Base-by-base conservation (phyloP, 2,797 vertebrate species). In the Hirundo rustica region DNA sequence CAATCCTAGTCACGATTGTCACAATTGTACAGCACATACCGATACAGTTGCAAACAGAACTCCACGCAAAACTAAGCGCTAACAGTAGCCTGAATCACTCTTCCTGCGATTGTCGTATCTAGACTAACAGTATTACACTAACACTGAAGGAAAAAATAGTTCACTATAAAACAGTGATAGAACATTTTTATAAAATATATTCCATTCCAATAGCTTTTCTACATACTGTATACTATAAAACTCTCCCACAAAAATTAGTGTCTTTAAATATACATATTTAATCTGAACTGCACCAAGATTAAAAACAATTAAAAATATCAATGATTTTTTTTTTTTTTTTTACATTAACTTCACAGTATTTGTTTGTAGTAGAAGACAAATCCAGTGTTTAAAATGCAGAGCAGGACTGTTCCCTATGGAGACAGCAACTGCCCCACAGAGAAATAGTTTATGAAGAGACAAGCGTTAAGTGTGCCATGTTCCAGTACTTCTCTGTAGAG, bases 321-420 rank as follows among this genome's bases (percentile, higher is more conserved):
- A 95, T 97, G 79, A 75, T 92, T 85, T 94, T 92, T 92, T 92
- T 94, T 92, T n/a, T 92, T 92, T 91, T 93, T 94, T 94, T 93
- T 92, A 95, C 90, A 76, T 94, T 93, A 92, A 97, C 95, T 96
- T 98, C 97, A 98, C 98, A 98, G 98, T 97, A 96, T 97, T 96
- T 81, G 93, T 96, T 96, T 96, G 96, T 93, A 93, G 93, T 85
- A 96, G 93, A 97, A 97, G 92, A 97, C 66, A 97, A 95, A 94
- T 97, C 97, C 98, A 98, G 98, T 98, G 97, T 97, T 96, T 95
- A 95, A 92, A 89, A 95, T 89, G 80, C 55, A 32, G 95, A 95
- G 93, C 92, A 85, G 95, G 79, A 76, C 71, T 55, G 70, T 60
- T 90, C 91, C 79, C 92, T 90, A 57, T 55, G 42, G 80, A 89